Base-by-base conservation (phyloP, 1,140 invertebrate genomes). In the Sinella curviseta region DNA sequence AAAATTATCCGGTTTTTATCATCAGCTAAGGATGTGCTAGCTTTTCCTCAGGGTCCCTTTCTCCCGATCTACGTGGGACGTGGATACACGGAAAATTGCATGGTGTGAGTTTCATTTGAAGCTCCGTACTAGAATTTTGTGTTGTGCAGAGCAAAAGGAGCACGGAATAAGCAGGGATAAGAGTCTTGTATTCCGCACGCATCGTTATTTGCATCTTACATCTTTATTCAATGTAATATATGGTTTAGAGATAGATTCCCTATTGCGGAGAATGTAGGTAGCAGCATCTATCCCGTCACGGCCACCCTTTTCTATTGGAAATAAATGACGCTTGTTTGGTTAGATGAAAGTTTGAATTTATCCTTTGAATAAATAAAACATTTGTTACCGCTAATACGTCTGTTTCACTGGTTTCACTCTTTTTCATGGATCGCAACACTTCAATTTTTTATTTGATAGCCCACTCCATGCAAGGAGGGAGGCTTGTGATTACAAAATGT, bases 1-100 rank as follows among this genome's bases (percentile, higher is more conserved):
- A 74, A 74, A 74, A 74, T 74, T 74, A 74, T 74, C 34, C 70
- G 12, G 70, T 74, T 74, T 74, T 34, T 74, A 74, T 74, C 70
- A 74, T 74, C 70, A 36, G 34, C 70, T 74, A 74, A 74, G 70
- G 70, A 74, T 74, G 70, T 74, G 31, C 34, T 14, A 28, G 70
- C 31, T 65, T 65, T 26, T 65, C 57, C 57, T 65, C 57, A 17
- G 57, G 57, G 57, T n/a, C 57, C 57, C 57, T 26, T 65, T 65
- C 26, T 48, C 39, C 39, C 20, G 39, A 12, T 48, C 20, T 48
- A 48, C 39, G 20, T 48, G 39, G 39, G 20, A 48, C 8, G 39
- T 48, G 39, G 39, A 12, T 48, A 48, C 8, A 48, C 8, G 20
- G 39, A 48, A 48, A 8, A 48, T 48, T 48, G 8, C 20, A 48